Conservation (phyloP, 2,797 vertebrate genomes). For the Lepilemur septentrionalis region DNA sequence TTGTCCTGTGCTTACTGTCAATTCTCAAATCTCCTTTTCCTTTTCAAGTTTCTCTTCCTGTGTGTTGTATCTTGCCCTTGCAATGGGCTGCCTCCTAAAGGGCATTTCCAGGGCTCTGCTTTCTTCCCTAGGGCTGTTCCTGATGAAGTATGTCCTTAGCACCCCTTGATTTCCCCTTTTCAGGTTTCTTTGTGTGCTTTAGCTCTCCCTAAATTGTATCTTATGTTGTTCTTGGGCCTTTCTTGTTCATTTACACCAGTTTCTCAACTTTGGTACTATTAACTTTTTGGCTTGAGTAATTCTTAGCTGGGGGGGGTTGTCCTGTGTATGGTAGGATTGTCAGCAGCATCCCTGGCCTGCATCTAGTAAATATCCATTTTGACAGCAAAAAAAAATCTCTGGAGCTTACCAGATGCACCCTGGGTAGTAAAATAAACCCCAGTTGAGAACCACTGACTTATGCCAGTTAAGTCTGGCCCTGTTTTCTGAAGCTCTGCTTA, state of each 20-base stretch:
- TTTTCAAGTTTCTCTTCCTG: background rate
- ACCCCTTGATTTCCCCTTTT: background rate
- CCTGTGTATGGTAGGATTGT: background rate
- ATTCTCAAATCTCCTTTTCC: background rate
- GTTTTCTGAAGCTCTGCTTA: background rate
- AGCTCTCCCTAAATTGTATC: background rate
- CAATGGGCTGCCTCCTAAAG: background rate
- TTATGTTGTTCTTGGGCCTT: background rate
- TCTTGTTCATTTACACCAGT: background rate
- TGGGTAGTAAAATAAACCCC: background rate
- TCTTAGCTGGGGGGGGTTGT: background rate
- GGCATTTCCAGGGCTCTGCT: background rate
- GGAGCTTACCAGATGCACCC: background rate
- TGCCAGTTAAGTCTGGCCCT: background rate
- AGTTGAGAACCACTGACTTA: background rate
- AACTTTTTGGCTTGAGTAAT: background rate
- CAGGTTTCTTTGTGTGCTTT: background rate
- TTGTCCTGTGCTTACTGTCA: background rate
- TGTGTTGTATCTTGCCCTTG: background rate
- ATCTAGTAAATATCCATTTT: background rate
- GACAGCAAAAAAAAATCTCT: background rate
- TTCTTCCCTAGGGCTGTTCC: background rate
- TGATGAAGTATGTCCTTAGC: background rate
- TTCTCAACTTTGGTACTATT: background rate
- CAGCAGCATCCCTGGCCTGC: background rate